Percentiles rank a stretch among this genome's conserved stretches.
These are phyloP conservation scores for Halichoerus grypus DNA, from an alignment of 2,113 vertebrate genomes.

Conservation along the genomic window DNA sequence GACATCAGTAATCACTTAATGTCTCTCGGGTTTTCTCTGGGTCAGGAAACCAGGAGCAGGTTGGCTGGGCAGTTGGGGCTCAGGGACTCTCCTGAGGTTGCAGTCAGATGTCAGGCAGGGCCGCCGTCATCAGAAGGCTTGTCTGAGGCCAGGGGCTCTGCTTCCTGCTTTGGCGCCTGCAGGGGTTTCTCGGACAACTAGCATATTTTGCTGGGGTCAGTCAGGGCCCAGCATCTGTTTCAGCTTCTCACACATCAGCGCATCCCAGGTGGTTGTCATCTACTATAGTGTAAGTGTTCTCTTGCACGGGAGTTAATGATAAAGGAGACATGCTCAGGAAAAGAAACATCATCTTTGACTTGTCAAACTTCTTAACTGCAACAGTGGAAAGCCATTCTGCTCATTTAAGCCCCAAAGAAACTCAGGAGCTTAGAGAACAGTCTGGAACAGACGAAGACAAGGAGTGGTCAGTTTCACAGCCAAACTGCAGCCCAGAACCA, in stretches of 20 bases:
- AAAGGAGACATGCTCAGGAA: background rate
- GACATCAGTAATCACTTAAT: background rate
- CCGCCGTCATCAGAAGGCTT: background rate
- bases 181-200: background rate
- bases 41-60: background rate
- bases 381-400: background rate
- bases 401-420: constrained; percentile 34
- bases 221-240: background rate
- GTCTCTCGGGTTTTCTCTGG: background rate
- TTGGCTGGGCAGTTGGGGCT: background rate
- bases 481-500: background rate
- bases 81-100: background rate
- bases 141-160: background rate
- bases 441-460: background rate
- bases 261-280: background rate
- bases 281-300: background rate
- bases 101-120: background rate
- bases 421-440: background rate
- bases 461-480: background rate
- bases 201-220: background rate
- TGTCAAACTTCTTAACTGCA: constrained; percentile 8
- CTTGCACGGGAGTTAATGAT: background rate
- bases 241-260: background rate
- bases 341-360: background rate
- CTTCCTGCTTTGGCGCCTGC: background rate